A percentile compares a stretch with the other conserved stretches of the same genome.
Conservation (phyloP, 1,140 invertebrate species). For the Lethocerus indicus region DNA sequence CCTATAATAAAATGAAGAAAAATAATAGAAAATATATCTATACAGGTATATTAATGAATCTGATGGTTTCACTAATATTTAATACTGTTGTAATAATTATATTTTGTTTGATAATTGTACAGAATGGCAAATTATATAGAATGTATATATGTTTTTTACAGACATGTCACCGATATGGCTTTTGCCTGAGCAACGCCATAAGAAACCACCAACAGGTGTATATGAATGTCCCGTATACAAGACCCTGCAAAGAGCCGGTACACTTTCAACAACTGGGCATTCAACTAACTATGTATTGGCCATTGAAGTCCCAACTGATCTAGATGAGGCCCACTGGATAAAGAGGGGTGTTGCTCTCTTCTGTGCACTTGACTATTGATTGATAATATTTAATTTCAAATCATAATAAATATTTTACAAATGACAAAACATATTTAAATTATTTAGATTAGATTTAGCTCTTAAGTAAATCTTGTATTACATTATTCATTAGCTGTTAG, state of each 20-base stretch:
- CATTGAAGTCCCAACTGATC: conserved; percentile 50
- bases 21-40: background rate
- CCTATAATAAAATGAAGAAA: background rate
- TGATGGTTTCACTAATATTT: background rate
- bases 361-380: conserved; percentile 58
- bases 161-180: conserved; percentile 1
- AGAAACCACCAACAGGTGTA: background rate
- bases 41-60: background rate
- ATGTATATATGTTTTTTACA: background rate
- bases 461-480: no score
- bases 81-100: background rate
- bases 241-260: conserved; percentile 65
- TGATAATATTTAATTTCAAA: no score
- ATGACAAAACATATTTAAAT: no score
- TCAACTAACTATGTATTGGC: conserved; percentile 81
- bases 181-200: background rate
- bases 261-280: conserved; percentile 74
- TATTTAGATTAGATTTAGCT: no score
- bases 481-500: no score
- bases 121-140: background rate
- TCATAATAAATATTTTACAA: no score
- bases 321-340: conserved; percentile 63
- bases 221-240: conserved; percentile 79
- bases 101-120: background rate
- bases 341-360: conserved; percentile 71